phyloP scores from a whole-genome alignment of 2,888 invertebrate genomes.

The Dryobota labecula region DNA sequence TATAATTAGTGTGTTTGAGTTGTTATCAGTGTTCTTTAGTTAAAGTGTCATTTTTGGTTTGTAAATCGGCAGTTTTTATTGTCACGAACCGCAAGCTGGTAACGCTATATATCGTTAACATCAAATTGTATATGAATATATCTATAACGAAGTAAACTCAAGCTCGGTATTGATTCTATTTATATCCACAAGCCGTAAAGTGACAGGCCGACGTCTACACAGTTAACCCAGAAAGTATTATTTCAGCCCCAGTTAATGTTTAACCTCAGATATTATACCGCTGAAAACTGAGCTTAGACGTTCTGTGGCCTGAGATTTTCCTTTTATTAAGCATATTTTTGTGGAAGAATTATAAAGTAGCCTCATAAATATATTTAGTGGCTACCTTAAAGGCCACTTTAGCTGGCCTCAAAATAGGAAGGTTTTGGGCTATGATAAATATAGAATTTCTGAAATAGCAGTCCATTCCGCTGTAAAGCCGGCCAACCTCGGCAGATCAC shows the following conservation, averaged over 20 bases:
- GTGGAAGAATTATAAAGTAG: background rate
- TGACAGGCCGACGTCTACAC: slow-evolving; percentile 33
- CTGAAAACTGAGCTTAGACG: background rate
- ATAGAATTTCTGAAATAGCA: slow-evolving; percentile 9
- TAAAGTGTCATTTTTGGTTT: no score
- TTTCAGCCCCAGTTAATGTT: slow-evolving; percentile 13
- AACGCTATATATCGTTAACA: background rate
- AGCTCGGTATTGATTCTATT: slow-evolving; percentile 54
- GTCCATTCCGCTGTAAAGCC: background rate
- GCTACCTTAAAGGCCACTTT: background rate
- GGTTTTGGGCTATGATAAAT: background rate
- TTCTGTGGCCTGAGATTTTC: background rate
- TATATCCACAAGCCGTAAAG: slow-evolving; percentile 35
- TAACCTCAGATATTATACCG: background rate
- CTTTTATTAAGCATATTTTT: background rate
- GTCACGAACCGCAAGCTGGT: no score
- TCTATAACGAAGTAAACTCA: slow-evolving; percentile 9
- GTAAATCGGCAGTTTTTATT: no score
- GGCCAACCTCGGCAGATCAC: background rate
- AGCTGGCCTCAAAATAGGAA: background rate
- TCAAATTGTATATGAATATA: background rate
- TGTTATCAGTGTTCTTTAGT: no score
- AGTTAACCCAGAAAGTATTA: slow-evolving; percentile 50
- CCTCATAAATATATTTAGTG: slow-evolving; percentile 1
- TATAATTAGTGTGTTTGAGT: no score